Evolutionary conservation across 2,888 invertebrate genomes (phyloP), one percentile per base, ranked within the genome.

Genomic region (Endotricha flammealis): DNA sequence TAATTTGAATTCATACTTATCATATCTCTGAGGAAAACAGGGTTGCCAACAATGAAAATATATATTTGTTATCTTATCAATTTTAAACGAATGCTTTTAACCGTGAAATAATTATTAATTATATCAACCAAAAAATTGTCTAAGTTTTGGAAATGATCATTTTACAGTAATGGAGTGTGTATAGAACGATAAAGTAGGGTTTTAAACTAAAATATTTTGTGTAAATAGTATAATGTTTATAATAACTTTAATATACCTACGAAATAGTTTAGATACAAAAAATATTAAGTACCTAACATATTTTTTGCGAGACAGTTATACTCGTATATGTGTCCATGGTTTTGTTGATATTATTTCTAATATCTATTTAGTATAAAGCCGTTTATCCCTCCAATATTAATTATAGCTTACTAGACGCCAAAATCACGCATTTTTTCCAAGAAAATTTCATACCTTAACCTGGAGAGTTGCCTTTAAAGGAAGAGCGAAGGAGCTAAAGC

Each of bases 1-100:
- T 61, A 37, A 51, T 63, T 68, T 58, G 36, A 40, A 53, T 46
- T 44, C 36, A 42, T 42, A 44, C 36, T 50, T 53, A 57, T 59
- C 73, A 75, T 76, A 77, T 77, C 74, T 64, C 55, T 57, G 56
- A 71, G 72, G 74, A 52, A 63, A 67, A 71, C 77, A 79, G 77
- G 79, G 79, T 79, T 42, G 29, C 35, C 32, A 31, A 32, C 27
- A 38, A 36, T 38, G 27, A 22, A 31, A 31, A 3, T 20, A 27
- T 4, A 22, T 11, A 20, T 23, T 13, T 28, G 12, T 13, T 17
- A 20, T 12, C 29, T 29, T 29, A 22, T 29, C 22, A 29, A 20
- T 34, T 34, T 35, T 11, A 13, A 29, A 20, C 28, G 28, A n/a
- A 22, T 12, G 9, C 9, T 29, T 6, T 13, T 11, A 27, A 20